Base-by-base conservation (phyloP, 1,140 invertebrate species). In the Macrotrachela quadricornifera region DNA sequence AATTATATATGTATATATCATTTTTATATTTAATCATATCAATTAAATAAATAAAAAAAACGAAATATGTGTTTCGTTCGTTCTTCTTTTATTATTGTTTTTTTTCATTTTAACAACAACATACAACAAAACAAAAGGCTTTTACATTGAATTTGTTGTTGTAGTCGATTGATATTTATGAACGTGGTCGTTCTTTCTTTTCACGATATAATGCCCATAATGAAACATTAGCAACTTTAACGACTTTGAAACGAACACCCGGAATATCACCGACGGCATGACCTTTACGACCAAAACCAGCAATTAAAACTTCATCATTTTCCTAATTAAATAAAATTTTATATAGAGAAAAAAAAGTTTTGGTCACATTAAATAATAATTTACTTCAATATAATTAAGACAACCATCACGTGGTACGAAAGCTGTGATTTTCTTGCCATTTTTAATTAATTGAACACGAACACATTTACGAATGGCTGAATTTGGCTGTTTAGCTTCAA, bases 191-290 rank as follows among this genome's bases (percentile, higher is more conserved):
- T 73, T 99, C 94, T 72, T 99, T 99, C 79, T 97, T 99, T 69
- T 92, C 91, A 74, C 92, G 94, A 77, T 96, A 99, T 57, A 99
- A 75, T 56, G 94, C 94, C 67, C 92, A 77, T 45, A 99, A 77
- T 10, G 92, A 97, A 40, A 96, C 91, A 68, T 97, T 97, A 59
- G 91, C 92, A 41, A 99, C 94, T 73, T 99, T 99, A 46, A 99
- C 90, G 58, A 99, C 87, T 78, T 88, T 80, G 74, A 75, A 82
- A 69, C 74, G 67, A 59, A 80, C 78, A 67, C 91, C 94, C 62
- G 94, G 94, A 82, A 97, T 97, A 77, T 97, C 94, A 79, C 92
- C 94, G 45, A 99, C 92, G 63, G 94, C 92, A 70, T 99, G 94
- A 78, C 94, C 94, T 72, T 95, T 96, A 71, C 94, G 81, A 77